These are phyloP conservation scores for Scolanthus callimorphus DNA, from an alignment of 92 coral and sea anemone species.

Conservation along the genomic window DNA sequence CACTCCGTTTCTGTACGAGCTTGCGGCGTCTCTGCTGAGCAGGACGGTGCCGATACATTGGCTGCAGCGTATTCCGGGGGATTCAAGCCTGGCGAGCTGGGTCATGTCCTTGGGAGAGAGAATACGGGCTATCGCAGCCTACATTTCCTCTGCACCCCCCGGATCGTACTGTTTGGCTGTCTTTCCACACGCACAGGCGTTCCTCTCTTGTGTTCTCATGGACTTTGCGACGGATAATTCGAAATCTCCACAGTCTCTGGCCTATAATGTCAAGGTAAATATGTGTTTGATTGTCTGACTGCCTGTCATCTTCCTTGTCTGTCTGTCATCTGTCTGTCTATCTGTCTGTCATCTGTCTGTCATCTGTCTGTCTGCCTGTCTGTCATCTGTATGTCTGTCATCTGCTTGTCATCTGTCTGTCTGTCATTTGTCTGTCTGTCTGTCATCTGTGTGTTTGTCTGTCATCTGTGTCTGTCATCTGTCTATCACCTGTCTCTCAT, in stretches of 20 bases:
- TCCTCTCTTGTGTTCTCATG: slow-evolving; percentile 61
- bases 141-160: slow-evolving; percentile 27
- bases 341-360: too few species aligned
- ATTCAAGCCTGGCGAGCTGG: slow-evolving; percentile 34
- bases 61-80: slow-evolving; percentile 13
- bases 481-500: too few species aligned
- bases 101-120: slow-evolving; percentile 12
- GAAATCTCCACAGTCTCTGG: slow-evolving; percentile 56
- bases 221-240: slow-evolving; percentile 49
- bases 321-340: too few species aligned
- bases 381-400: too few species aligned
- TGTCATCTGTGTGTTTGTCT: too few species aligned
- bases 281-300: too few species aligned
- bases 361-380: too few species aligned
- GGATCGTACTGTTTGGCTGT: slow-evolving; percentile 18
- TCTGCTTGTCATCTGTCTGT: too few species aligned
- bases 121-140: slow-evolving; percentile 24
- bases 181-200: slow-evolving; percentile 74
- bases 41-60: slow-evolving; percentile 39
- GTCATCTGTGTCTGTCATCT: too few species aligned
- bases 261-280: slow-evolving; percentile 63
- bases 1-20: slow-evolving; percentile 38
- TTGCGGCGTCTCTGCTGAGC: slow-evolving; percentile 38
- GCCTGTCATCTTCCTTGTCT: too few species aligned
- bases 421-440: too few species aligned